These are phyloP conservation scores for Bembecia ichneumoniformis DNA, from an alignment of 2,888 invertebrate species.

Conservation along the genomic window DNA sequence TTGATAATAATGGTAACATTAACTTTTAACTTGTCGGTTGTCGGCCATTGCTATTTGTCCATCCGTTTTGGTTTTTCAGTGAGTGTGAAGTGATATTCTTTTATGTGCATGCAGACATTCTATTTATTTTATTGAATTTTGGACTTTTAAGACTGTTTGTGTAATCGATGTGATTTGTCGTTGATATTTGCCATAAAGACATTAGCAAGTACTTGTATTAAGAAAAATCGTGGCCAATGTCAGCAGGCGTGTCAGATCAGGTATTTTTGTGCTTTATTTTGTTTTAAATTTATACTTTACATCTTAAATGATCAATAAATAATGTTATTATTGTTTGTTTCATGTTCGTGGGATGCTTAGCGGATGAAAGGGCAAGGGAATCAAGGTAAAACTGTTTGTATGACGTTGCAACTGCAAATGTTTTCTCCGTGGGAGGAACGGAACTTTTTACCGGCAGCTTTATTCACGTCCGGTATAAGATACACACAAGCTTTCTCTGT, in stretches of 20 bases:
- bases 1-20: not conserved
- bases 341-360: conserved; percentile 71
- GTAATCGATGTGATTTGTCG: conserved; percentile 66
- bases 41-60: conserved; percentile 62
- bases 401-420: conserved; percentile 69
- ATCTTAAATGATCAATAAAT: conserved; percentile 24
- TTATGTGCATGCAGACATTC: conserved; percentile 45
- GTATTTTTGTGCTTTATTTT: conserved; percentile 65
- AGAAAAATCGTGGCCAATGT: conserved; percentile 82
- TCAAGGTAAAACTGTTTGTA: conserved; percentile 76
- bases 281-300: conserved; percentile 19
- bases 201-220: conserved; percentile 63
- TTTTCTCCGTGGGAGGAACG: conserved; percentile 49
- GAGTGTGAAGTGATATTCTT: conserved; percentile 32
- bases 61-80: conserved; percentile 52
- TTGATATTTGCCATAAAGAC: conserved; percentile 57
- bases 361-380: conserved; percentile 91
- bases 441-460: conserved; percentile 55
- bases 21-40: conserved; percentile 1
- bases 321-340: conserved; percentile 63
- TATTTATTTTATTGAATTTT: conserved; percentile 43
- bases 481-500: conserved; percentile 36
- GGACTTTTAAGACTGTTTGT: conserved; percentile 57
- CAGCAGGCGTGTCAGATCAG: conserved; percentile 93
- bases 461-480: conserved; percentile 32